These are phyloP conservation scores for Pangasius mekongensis DNA, from an alignment of 2,797 vertebrate species.

Conservation along the genomic window DNA sequence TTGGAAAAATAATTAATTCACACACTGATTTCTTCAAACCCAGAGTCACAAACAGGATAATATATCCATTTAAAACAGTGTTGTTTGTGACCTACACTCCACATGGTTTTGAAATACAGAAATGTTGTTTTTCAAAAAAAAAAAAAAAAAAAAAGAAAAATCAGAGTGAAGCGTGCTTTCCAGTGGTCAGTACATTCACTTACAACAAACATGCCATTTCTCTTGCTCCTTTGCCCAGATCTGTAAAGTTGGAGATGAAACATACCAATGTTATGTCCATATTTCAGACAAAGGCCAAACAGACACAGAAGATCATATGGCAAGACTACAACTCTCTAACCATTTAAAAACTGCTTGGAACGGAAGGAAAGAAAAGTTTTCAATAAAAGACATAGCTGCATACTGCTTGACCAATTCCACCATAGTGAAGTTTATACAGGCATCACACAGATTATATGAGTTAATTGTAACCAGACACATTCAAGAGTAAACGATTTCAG, in stretches of 20 bases:
- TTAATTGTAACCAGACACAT: constrained; percentile 39
- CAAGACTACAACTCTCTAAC: not conserved
- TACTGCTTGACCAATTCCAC: constrained; percentile 36
- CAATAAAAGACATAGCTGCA: constrained; percentile 33
- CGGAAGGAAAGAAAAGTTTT: not conserved
- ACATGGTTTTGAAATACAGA: constrained; percentile 56
- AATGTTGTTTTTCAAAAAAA: constrained; percentile 21
- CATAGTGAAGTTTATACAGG: constrained; percentile 41
- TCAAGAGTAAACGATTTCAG: constrained; percentile 38
- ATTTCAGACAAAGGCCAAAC: constrained; percentile 2
- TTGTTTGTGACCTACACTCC: constrained; percentile 47
- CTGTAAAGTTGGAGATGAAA: constrained; percentile 4
- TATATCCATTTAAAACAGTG: constrained; percentile 75
- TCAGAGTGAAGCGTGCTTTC: constrained; percentile 70
- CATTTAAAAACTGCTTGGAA: constrained; percentile 10
- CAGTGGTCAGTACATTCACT: constrained; percentile 77
- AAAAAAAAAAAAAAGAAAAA: not conserved
- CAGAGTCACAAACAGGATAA: constrained; percentile 73
- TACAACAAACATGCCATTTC: constrained; percentile 45
- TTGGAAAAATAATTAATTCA: constrained; percentile 57
- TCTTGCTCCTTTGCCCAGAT: constrained; percentile 10
- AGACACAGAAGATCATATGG: not conserved
- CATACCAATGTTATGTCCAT: not conserved
- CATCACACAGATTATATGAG: constrained; percentile 38
- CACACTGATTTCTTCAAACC: constrained; percentile 54